Percentiles rank a stretch among this genome's conserved stretches.
Evolutionary conservation across 1,140 invertebrate species (phyloP).

Genomic region (Amphibalanus amphitrite): DNA sequence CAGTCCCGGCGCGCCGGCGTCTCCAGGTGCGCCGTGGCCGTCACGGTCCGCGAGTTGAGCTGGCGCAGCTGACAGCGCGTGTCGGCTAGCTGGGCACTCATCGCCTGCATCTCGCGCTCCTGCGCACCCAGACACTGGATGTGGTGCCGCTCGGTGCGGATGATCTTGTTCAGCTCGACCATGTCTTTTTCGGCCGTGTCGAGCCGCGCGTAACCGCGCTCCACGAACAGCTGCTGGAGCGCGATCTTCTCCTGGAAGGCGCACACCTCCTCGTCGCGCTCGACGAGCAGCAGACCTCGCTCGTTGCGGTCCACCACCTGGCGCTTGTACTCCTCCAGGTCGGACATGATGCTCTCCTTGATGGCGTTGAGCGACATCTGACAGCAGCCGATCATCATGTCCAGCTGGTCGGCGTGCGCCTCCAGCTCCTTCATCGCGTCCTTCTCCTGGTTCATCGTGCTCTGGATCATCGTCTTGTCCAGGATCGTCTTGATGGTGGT

Average conservation of each 20-base stretch:
- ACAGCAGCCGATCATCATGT: not conserved
- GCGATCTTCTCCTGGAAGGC: not conserved
- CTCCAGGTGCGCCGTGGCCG: not conserved
- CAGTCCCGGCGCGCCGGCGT: not conserved
- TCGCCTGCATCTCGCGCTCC: not conserved
- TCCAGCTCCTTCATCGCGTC: not conserved
- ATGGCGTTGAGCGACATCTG: not conserved
- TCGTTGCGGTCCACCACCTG: not conserved
- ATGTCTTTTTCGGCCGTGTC: not conserved
- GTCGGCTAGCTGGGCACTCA: not conserved
- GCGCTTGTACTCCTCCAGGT: not conserved
- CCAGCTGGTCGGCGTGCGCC: not conserved
- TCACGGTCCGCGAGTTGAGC: not conserved
- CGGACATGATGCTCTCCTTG: not conserved
- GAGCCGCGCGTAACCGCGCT: not conserved
- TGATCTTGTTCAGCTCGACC: not conserved
- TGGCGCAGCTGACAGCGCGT: not conserved
- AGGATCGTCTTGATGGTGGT: not conserved
- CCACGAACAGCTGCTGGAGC: not conserved
- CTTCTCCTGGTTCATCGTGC: conserved; percentile 1
- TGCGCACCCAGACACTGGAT: not conserved
- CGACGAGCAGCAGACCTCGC: not conserved
- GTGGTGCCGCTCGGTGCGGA: not conserved
- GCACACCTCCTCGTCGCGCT: conserved; percentile 1
- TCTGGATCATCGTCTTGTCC: not conserved